Evolutionary conservation across 2,113 vertebrate genomes (phyloP), one percentile per base, ranked within the genome.

Genomic region (Odobenus rosmarus): DNA sequence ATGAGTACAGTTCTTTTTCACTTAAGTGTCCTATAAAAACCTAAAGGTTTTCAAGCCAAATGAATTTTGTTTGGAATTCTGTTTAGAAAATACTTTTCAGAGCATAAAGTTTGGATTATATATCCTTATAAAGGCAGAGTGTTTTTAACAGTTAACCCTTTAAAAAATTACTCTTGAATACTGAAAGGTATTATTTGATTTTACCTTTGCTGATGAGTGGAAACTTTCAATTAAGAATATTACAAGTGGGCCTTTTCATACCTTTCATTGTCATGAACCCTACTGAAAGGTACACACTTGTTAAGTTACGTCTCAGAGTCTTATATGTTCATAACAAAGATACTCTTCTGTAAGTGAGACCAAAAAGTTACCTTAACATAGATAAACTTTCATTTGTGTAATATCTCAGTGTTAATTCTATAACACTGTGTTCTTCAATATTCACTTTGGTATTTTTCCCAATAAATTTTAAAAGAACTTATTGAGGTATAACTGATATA

Each of bases 1-100:
- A 98, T 92, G 21, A 95, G 42, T 97, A 91, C 33, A 93, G 36
- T 97, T 69, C 62, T 86, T 57, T 96, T 97, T 93, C 57, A n/a
- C 96, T 98, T 62, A 97, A 90, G 90, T 71, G 36, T 94, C 94
- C 51, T 95, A 51, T 94, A 96, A 96, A 97, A 97, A 71, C 67
- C 71, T 88, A 96, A 97, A 96, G 81, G 76, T 96, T 90, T 93
- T 97, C 57, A 93, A 97, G 89, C 81, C 80, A 96, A 95, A 90
- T 90, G 61, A 89, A 97, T 97, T 97, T 77, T 96, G 49, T 93
- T 97, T 96, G 74, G 91, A 94, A 88, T 97, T 96, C 67, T 94
- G 62, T 95, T 96, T 95, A 93, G 74, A 97, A 98, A 82, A 92
- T 72, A 96, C 49, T 95, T 53, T 23, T 19, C 80, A 61, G 81